Base-by-base conservation (phyloP, 37 sponge, comb jelly and placozoan genomes). In the Theonella swinhoei region DNA sequence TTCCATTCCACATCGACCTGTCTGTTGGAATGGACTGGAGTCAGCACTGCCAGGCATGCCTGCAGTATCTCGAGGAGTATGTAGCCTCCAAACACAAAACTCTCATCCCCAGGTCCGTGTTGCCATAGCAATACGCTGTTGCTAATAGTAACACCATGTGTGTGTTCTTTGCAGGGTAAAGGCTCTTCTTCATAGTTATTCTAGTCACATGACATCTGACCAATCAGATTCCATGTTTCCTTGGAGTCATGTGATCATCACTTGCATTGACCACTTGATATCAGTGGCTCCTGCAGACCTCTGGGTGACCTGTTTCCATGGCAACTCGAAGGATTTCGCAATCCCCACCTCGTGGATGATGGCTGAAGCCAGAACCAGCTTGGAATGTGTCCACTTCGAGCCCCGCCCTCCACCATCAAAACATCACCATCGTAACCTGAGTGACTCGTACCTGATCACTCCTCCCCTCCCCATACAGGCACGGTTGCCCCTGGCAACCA, bases 211-310 rank as follows among this genome's bases (percentile, higher is more conserved):
- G 39, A 64, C 39, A 24, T 28, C 22, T 60, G 19, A 62, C 59
- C 68, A 47, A 60, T 24, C 19, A 3, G 22, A 17, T 37, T 30
- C 69, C n/a, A 22, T 20, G 30, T 26, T 84, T 42, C 91, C 86
- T 28, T 90, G 91, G 91, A 78, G 75, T 54, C 76, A 90, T 39
- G 77, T 90, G 71, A 77, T 90, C 42, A 39, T 77, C 0, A 75
- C 67, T 19, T 70, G 76, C 85, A 71, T 67, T 23, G 80, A 86
- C 38, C 78, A 90, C 82, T 81, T 81, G 3, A 1, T 87, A 22
- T 40, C 76, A 1, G 31, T 26, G 11, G 19, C 80, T 32, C 35
- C 31, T 40, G 66, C 76, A 17, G 76, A 81, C 25, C 69, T 69
- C 4, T 87, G 82, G 81, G 66, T 81, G 32, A 69, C 39, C 34